A percentile compares a stretch with the other conserved stretches of the same genome.
Evolutionary conservation across 92 coral and sea anemone genomes (phyloP).

Genomic region (Porites evermanni): DNA sequence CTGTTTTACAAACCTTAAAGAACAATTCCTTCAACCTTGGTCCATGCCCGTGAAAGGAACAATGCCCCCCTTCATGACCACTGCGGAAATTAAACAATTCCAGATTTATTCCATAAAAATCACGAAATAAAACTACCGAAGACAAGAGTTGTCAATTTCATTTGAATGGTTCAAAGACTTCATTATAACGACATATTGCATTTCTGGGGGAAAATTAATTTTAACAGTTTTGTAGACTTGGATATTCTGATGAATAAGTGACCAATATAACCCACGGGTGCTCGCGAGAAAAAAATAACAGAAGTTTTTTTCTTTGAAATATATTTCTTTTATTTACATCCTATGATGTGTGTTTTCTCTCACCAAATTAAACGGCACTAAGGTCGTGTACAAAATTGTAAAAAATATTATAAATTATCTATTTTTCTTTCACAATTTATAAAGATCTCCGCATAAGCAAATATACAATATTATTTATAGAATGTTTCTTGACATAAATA

Average conservation of each 20-base stretch:
- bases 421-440: conserved; percentile 76
- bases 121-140: too few relatives aligned
- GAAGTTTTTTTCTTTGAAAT: not conserved
- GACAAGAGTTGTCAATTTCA: too few relatives aligned
- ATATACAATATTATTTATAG: conserved; percentile 80
- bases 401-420: conserved; percentile 83
- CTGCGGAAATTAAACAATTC: too few relatives aligned
- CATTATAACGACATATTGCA: too few relatives aligned
- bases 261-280: not conserved
- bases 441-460: conserved; percentile 81
- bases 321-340: conserved; percentile 73
- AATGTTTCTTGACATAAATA: conserved; percentile 74
- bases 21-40: too few relatives aligned
- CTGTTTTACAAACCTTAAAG: too few relatives aligned
- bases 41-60: too few relatives aligned
- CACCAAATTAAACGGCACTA: conserved; percentile 65
- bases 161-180: too few relatives aligned
- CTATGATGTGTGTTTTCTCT: conserved; percentile 48
- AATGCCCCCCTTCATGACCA: too few relatives aligned
- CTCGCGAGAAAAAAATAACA: not conserved
- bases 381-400: conserved; percentile 70
- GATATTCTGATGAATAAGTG: not conserved
- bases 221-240: not conserved
- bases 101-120: too few relatives aligned
- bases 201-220: too few relatives aligned